phyloP scores from a whole-genome alignment of 2,888 invertebrate genomes.

The Melinopterus prodromus region DNA sequence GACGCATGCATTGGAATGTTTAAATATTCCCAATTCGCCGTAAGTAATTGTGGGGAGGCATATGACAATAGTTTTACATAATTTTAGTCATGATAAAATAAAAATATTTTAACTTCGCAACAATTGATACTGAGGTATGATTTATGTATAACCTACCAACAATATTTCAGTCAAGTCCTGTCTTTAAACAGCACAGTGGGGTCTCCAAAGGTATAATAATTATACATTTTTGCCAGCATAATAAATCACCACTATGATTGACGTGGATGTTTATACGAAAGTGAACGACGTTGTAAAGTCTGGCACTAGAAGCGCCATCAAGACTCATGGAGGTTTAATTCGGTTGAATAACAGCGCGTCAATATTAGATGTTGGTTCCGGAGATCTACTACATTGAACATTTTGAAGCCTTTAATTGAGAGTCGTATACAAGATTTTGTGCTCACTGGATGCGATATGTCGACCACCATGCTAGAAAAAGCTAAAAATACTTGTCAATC shows the following conservation, averaged over 20 bases:
- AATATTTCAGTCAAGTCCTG: not conserved
- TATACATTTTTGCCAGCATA: not conserved
- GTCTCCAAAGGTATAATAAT: not conserved
- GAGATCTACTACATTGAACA: slow-evolving; percentile 72
- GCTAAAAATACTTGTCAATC: slow-evolving; percentile 57
- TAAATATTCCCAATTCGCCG: not conserved
- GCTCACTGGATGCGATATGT: slow-evolving; percentile 74
- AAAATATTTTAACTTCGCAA: not conserved
- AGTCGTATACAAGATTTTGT: slow-evolving; percentile 57
- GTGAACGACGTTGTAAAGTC: not conserved
- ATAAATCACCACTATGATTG: not conserved
- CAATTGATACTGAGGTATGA: not conserved
- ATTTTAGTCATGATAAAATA: not conserved
- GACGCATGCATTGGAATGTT: too few relatives aligned
- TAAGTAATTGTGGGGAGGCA: not conserved
- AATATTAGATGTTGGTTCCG: slow-evolving; percentile 77
- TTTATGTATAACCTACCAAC: not conserved
- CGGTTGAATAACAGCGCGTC: not conserved
- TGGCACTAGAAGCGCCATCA: not conserved
- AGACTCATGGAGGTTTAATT: not conserved
- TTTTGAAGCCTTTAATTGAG: slow-evolving; percentile 70
- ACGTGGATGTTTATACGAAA: not conserved
- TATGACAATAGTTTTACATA: not conserved
- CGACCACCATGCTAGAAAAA: slow-evolving; percentile 73
- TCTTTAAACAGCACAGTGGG: not conserved